phyloP scores from a whole-genome alignment of 2,797 vertebrate genomes.

The Dromococcyx pavoninus region DNA sequence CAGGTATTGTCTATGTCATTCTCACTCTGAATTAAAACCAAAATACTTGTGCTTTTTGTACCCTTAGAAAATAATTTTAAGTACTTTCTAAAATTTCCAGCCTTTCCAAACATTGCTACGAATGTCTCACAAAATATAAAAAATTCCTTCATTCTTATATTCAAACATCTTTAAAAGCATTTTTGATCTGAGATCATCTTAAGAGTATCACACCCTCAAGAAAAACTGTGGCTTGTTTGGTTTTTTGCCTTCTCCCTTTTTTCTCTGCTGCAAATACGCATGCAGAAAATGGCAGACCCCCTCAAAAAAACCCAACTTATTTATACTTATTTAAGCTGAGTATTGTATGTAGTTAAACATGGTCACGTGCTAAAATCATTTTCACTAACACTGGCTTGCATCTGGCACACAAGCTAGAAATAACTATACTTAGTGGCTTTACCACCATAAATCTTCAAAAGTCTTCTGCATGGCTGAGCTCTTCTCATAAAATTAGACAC shows the following conservation, averaged over 20 bases:
- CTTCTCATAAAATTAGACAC: slow-evolving; percentile 27
- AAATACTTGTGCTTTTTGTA: background rate
- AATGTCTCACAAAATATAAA: background rate
- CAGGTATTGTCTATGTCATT: background rate
- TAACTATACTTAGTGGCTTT: background rate
- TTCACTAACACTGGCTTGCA: background rate
- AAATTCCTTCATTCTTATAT: background rate
- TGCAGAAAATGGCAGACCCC: background rate
- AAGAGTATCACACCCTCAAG: background rate
- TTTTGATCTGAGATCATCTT: background rate
- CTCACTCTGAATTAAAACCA: background rate
- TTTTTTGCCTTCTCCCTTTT: background rate
- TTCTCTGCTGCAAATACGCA: background rate
- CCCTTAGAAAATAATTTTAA: background rate
- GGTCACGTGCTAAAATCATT: background rate
- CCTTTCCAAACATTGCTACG: background rate
- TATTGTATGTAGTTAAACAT: background rate
- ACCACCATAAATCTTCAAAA: slow-evolving; percentile 34
- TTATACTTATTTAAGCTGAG: background rate
- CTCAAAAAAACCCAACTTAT: background rate
- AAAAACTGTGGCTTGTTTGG: background rate
- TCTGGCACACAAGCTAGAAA: background rate
- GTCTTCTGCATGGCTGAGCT: slow-evolving; percentile 27
- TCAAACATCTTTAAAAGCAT: background rate
- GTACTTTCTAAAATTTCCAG: background rate